phyloP scores from a whole-genome alignment of 2,888 invertebrate species.

The Dermolepida albohirtum region DNA sequence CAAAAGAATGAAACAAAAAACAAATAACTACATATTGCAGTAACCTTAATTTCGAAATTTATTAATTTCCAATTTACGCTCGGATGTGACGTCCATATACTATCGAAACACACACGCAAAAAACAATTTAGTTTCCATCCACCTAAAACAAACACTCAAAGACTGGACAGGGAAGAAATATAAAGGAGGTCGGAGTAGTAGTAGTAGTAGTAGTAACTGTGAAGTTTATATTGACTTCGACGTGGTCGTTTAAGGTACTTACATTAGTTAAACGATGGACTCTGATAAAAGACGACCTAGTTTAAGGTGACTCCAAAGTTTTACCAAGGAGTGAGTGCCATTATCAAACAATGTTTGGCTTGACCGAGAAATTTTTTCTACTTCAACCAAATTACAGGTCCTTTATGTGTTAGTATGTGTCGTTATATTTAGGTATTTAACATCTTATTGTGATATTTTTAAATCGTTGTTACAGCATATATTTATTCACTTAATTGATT shows the following conservation, averaged over 20 bases:
- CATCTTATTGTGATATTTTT: constrained; percentile 1
- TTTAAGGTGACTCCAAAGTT: background rate
- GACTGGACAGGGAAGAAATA: background rate
- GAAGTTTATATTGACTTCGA: constrained; percentile 11
- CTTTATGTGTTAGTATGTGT: constrained; percentile 17
- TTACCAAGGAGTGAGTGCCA: no score
- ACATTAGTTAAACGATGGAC: constrained; percentile 25
- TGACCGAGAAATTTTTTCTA: constrained; percentile 44
- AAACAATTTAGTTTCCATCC: no score
- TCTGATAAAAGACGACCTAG: constrained; percentile 12
- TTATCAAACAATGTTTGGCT: constrained; percentile 50
- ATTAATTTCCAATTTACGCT: no score
- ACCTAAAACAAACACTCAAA: no score
- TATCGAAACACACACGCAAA: no score
- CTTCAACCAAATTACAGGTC: constrained; percentile 45
- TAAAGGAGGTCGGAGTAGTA: background rate
- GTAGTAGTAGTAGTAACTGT: background rate
- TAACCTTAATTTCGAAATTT: no score
- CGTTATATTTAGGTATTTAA: background rate
- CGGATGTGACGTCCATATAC: no score
- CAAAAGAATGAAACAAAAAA: no score
- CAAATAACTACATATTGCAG: no score
- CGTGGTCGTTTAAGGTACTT: background rate
- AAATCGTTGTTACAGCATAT: no score
- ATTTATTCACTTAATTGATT: background rate